Conservation (phyloP, 2,888 invertebrate species). For the Actias luna region DNA sequence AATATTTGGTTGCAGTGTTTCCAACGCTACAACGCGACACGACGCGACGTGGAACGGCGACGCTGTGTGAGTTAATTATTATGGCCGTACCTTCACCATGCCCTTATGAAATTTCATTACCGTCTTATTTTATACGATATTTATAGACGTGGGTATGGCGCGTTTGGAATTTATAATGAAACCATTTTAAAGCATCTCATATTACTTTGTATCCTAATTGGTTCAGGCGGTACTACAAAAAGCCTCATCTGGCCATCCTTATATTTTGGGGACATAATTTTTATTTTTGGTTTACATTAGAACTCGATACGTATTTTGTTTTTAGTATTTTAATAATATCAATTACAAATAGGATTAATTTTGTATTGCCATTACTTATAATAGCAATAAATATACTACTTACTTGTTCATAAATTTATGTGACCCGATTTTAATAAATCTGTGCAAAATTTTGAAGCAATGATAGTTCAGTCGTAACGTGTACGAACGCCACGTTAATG, state of each 20-base stretch:
- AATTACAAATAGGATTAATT: neutral
- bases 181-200: neutral
- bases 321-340: neutral
- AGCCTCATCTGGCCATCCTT: neutral
- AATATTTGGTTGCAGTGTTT: constrained; percentile 56
- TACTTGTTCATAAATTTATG: no score
- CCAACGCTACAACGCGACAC: constrained; percentile 21
- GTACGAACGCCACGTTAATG: no score
- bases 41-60: constrained; percentile 13
- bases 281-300: neutral
- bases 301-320: neutral
- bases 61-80: constrained; percentile 46
- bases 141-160: constrained; percentile 5
- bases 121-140: constrained; percentile 15
- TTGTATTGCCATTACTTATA: no score
- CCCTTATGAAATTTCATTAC: constrained; percentile 35
- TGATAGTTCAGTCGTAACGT: no score
- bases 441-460: no score
- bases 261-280: neutral
- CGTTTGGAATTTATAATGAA: constrained; percentile 10
- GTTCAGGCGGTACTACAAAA: neutral
- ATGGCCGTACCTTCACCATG: constrained; percentile 23
- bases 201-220: neutral
- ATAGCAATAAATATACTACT: no score
- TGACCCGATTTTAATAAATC: no score